phyloP scores from a whole-genome alignment of 2,888 invertebrate species.

The Acanthosepion lycidas region DNA sequence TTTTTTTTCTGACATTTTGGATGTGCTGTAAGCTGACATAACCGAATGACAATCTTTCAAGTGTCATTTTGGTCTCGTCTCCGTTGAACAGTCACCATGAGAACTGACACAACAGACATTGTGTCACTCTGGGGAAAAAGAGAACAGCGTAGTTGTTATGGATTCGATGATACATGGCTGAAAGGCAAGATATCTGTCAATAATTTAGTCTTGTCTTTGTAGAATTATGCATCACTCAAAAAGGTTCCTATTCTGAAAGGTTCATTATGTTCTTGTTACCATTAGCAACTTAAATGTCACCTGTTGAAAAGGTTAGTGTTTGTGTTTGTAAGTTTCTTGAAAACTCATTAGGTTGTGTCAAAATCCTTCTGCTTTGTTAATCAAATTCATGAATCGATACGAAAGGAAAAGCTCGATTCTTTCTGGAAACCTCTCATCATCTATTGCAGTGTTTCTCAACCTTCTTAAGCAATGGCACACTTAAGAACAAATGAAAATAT shows the following conservation, averaged over 20 bases:
- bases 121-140: neutral
- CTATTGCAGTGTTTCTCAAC: neutral
- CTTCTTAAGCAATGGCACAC: too few species aligned
- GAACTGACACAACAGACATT: neutral
- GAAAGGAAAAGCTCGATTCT: neutral
- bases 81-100: neutral
- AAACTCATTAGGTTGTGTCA: conserved; percentile 17
- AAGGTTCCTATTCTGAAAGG: neutral
- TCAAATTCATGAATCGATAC: neutral
- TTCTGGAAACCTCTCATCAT: neutral
- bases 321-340: neutral
- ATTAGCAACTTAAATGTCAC: neutral
- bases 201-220: neutral
- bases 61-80: neutral
- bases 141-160: neutral
- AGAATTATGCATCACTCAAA: neutral
- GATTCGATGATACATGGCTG: neutral
- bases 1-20: neutral
- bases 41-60: neutral
- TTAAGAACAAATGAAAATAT: too few species aligned
- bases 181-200: neutral
- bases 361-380: neutral
- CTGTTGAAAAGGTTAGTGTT: conserved; percentile 33
- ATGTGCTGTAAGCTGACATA: neutral
- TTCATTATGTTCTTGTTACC: neutral